phyloP scores from a whole-genome alignment of 2,888 invertebrate species.

The Ceriagrion tenellum region DNA sequence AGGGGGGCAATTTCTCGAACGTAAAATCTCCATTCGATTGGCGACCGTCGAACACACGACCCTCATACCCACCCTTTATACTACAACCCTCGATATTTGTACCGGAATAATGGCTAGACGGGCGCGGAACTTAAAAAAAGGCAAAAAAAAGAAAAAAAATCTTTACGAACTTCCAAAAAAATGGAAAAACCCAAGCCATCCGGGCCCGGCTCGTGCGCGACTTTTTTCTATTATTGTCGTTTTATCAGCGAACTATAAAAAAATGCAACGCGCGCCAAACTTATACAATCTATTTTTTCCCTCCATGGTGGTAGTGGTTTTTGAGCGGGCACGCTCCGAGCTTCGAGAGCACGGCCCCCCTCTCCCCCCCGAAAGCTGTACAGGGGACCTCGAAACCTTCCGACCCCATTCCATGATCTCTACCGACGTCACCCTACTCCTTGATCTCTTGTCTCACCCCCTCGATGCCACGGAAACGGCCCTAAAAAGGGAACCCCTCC shows the following conservation, averaged over 20 bases:
- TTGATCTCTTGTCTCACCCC: background rate
- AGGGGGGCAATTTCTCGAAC: background rate
- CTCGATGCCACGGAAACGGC: background rate
- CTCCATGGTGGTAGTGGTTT: background rate
- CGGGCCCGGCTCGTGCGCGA: background rate
- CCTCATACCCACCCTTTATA: background rate
- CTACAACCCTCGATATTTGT: background rate
- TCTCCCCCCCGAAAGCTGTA: background rate
- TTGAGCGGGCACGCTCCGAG: background rate
- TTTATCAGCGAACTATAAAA: background rate
- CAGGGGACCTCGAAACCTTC: background rate
- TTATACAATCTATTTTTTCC: background rate
- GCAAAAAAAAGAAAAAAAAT: background rate
- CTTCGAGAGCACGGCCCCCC: background rate
- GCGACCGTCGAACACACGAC: background rate
- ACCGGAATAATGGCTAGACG: background rate
- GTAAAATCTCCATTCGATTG: background rate
- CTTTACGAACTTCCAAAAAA: background rate
- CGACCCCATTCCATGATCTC: constrained; percentile 7
- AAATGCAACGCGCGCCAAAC: background rate
- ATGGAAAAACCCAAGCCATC: background rate
- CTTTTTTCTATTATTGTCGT: background rate
- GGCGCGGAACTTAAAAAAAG: background rate
- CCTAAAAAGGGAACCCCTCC: constrained; percentile 19
- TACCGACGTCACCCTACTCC: background rate